Evolutionary conservation across 1,140 invertebrate genomes (phyloP).

Genomic region (Heliconius congener): DNA sequence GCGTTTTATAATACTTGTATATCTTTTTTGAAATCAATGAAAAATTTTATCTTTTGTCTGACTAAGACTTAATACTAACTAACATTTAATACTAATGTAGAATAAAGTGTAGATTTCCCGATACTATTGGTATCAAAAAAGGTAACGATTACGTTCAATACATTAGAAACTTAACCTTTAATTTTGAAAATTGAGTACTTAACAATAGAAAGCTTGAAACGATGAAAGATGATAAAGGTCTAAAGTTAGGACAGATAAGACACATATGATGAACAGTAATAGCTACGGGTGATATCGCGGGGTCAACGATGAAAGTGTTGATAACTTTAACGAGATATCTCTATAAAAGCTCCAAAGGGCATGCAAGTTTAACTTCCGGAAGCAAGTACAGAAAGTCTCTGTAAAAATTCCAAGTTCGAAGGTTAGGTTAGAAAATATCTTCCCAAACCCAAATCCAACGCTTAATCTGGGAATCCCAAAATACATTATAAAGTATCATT

Average conservation of each 20-base stretch:
- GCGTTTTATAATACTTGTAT: no score
- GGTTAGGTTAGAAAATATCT: neutral
- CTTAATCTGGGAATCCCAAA: no score
- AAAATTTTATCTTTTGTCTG: no score
- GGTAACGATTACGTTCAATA: no score
- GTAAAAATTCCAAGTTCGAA: neutral
- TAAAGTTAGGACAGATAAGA: constrained; percentile 31
- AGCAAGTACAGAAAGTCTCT: neutral
- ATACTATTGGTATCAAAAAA: no score
- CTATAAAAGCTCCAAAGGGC: neutral
- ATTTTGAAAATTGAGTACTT: neutral
- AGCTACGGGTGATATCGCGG: constrained; percentile 23
- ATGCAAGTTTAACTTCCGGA: neutral
- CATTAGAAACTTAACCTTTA: neutral
- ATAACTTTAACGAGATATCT: constrained; percentile 33
- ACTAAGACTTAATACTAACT: no score
- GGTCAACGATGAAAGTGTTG: constrained; percentile 37
- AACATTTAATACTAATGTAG: no score
- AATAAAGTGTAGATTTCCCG: no score
- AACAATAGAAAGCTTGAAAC: neutral
- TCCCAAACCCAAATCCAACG: no score
- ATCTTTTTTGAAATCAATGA: no score
- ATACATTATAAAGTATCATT: no score
- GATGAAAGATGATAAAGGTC: constrained; percentile 25
- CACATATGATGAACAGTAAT: constrained; percentile 30